A percentile compares a stretch with the other conserved stretches of the same genome.
phyloP scores from a whole-genome alignment of 2,113 vertebrate species.

The Trogon melanurus region DNA sequence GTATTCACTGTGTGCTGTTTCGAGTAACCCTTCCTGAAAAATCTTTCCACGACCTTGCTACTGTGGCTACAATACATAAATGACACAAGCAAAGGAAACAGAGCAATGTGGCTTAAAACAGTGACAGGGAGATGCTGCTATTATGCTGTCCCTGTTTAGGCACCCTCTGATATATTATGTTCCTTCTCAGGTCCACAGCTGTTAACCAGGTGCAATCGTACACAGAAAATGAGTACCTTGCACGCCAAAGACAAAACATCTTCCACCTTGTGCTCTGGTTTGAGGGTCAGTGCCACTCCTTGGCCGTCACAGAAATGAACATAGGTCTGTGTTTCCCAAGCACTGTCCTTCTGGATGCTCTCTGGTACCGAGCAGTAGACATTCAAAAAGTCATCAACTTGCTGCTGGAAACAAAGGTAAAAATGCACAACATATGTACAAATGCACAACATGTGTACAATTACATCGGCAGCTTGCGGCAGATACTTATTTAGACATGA shows the following conservation, averaged over 20 bases:
- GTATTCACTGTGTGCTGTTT: fast-evolving
- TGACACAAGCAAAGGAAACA: not conserved
- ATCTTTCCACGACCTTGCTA: not conserved
- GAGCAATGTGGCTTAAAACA: not conserved
- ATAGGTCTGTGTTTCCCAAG: constrained; percentile 75
- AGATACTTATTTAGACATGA: not conserved
- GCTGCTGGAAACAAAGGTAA: constrained; percentile 53
- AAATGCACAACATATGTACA: not conserved
- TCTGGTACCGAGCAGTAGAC: constrained; percentile 82
- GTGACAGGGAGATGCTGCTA: not conserved
- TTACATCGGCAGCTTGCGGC: not conserved
- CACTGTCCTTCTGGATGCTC: constrained; percentile 75
- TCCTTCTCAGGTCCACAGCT: not conserved
- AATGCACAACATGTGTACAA: not conserved
- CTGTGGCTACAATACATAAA: not conserved
- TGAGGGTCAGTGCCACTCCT: constrained; percentile 81
- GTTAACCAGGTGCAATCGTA: not conserved
- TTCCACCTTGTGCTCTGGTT: constrained; percentile 83
- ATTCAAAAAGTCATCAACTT: constrained; percentile 80
- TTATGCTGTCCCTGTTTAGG: not conserved
- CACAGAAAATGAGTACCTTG: constrained; percentile 80
- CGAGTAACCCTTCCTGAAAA: not conserved
- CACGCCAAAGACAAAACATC: constrained; percentile 87
- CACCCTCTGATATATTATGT: fast-evolving
- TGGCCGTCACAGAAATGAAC: constrained; percentile 85